phyloP scores from a whole-genome alignment of 2,797 vertebrate genomes.

The Betta splendens region DNA sequence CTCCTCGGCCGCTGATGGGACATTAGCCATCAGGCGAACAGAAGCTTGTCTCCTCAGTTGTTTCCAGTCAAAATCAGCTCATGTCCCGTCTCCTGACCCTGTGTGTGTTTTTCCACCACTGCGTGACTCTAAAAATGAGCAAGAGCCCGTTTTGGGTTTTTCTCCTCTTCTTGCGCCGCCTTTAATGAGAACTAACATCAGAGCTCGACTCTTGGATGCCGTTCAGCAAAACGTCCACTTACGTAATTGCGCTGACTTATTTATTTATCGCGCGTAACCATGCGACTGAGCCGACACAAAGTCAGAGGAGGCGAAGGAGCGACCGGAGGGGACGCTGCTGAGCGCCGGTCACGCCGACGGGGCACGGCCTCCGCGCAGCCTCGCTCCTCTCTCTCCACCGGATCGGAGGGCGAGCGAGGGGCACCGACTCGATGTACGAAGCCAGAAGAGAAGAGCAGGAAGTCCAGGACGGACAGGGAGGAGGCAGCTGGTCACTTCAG shows the following conservation, averaged over 20 bases:
- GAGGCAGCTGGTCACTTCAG: conserved; percentile 58
- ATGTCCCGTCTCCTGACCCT: conserved; percentile 19
- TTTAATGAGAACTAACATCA: conserved; percentile 47
- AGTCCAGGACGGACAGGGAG: conserved; percentile 46
- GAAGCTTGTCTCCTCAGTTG: conserved; percentile 39
- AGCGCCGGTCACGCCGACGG: conserved; percentile 60
- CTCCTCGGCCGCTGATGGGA: conserved; percentile 47
- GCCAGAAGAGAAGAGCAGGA: conserved; percentile 54
- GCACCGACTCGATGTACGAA: conserved; percentile 39
- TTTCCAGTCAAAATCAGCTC: conserved; percentile 46
- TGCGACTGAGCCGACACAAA: conserved; percentile 67
- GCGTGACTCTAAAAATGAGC: conserved; percentile 20
- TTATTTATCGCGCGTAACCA: conserved; percentile 77
- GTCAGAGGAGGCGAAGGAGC: conserved; percentile 46
- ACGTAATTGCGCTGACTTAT: conserved; percentile 75
- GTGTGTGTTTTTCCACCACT: conserved; percentile 31
- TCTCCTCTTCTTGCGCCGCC: conserved; percentile 25
- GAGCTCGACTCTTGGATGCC: conserved; percentile 38
- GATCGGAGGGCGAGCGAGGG: conserved; percentile 66
- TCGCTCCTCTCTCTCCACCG: conserved; percentile 61
- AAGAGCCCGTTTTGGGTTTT: neutral
- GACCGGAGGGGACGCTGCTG: conserved; percentile 59
- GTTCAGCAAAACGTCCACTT: conserved; percentile 55
- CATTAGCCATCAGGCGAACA: conserved; percentile 46
- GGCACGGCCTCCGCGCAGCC: conserved; percentile 62